Evolutionary conservation across 2,888 invertebrate genomes (phyloP).

Genomic region (Myopa tessellatipennis): DNA sequence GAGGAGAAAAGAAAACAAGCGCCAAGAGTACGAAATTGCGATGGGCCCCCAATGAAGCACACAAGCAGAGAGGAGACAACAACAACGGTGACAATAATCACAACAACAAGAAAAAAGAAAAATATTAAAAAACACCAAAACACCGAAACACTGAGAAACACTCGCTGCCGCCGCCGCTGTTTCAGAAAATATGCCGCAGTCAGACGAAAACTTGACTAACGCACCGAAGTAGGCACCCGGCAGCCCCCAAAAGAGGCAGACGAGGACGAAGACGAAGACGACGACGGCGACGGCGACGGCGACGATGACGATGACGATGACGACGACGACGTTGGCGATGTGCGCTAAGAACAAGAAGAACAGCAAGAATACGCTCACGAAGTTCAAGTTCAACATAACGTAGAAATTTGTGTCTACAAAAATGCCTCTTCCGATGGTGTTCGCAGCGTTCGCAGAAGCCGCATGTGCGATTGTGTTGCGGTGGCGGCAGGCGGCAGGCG

Average conservation of each 20-base stretch:
- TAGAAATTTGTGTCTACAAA: constrained; percentile 25
- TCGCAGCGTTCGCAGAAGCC: neutral
- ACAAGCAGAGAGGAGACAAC: constrained; percentile 24
- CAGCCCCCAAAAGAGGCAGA: neutral
- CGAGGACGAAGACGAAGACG: constrained; percentile 27
- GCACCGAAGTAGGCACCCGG: neutral
- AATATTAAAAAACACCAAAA: neutral
- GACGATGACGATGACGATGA: constrained; percentile 5
- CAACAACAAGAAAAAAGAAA: constrained; percentile 17
- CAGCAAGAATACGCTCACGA: constrained; percentile 41
- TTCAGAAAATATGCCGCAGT: neutral
- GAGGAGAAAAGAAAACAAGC: constrained; percentile 40
- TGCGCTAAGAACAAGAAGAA: neutral
- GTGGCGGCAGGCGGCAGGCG: neutral
- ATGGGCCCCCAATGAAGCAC: constrained; percentile 50
- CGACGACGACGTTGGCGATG: neutral
- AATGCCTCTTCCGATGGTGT: constrained; percentile 9
- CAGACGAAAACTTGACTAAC: constrained; percentile 3
- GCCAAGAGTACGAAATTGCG: constrained; percentile 43
- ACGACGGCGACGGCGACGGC: constrained; percentile 1
- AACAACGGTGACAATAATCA: constrained; percentile 33
- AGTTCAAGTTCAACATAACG: constrained; percentile 53
- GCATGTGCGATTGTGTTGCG: neutral
- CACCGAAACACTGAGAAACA: constrained; percentile 23
- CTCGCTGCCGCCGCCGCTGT: neutral